phyloP scores from a whole-genome alignment of 2,797 vertebrate genomes.

The Orientallactaga sibirica region DNA sequence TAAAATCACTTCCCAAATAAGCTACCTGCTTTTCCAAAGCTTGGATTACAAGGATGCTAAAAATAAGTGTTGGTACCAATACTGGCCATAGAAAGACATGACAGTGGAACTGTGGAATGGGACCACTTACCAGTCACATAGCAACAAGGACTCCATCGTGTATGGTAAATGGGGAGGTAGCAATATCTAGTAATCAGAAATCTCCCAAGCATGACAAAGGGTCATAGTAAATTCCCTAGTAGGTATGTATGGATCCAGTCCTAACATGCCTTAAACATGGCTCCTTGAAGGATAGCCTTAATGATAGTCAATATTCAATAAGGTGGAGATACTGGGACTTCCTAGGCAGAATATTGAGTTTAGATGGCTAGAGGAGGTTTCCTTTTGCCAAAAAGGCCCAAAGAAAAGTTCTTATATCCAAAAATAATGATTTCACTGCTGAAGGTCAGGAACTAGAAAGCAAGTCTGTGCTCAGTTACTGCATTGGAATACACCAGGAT shows the following conservation, averaged over 20 bases:
- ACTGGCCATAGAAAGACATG: not conserved
- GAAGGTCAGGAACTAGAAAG: not conserved
- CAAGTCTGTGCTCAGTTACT: not conserved
- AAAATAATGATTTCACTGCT: no score
- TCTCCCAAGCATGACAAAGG: not conserved
- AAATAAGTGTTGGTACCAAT: not conserved
- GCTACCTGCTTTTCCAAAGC: not conserved
- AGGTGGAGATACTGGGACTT: not conserved
- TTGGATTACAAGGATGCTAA: not conserved
- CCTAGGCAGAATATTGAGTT: not conserved
- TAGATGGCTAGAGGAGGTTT: not conserved
- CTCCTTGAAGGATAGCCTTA: not conserved
- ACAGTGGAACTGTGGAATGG: not conserved
- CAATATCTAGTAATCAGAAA: not conserved
- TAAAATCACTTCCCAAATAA: not conserved
- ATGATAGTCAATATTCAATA: not conserved
- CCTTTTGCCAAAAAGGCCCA: not conserved
- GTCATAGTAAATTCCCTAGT: not conserved
- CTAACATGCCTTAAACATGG: not conserved
- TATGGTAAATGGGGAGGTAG: not conserved
- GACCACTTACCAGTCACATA: not conserved
- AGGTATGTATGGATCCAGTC: not conserved
- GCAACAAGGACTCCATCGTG: not conserved
- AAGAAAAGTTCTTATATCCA: not conserved
- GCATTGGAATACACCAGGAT: not conserved